Evolutionary conservation across 1,140 invertebrate species (phyloP), one percentile per base, ranked within the genome.

Genomic region (Drosophila tsacasi): DNA sequence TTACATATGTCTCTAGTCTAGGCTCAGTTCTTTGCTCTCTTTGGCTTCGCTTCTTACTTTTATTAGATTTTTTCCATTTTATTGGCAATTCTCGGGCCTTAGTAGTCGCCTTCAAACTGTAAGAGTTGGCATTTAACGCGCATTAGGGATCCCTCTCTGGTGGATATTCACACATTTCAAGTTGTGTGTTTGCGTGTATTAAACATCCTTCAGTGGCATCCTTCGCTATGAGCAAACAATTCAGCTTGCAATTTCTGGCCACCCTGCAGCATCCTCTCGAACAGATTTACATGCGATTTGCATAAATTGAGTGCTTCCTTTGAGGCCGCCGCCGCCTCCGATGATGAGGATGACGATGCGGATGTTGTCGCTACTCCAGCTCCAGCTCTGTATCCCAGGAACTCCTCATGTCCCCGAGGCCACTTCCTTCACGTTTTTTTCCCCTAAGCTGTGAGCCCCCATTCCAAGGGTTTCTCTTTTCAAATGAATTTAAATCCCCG

Each of bases 251-350:
- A 60, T 74, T 72, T 68, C 32, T 57, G 54, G 54, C 44, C n/a
- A 52, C 46, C 39, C 32, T 13, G 42, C 55, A 49, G 37, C 37
- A 39, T 39, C 35, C 68, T 81, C 87, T 87, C 87, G 73, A 74
- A 87, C 87, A 91, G 87, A 91, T 91, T 91, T 91, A 91, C 87
- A 91, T 91, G 89, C 82, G 83, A 91, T 91, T 91, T 91, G 89
- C 89, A 91, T 91, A 91, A 91, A 91, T 91, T 91, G 89, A 91
- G 81, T 69, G 84, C 79, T 91, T 87, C 83, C 89, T 91, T 91
- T 91, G 81, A 91, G 89, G 68, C 82, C 73, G 62, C 32, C 13
- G 32, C 30, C n/a, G 42, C n/a, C 17, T 62, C 78, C 65, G 49
- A 32, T 21, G 75, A 78, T 64, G 66, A 57, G 44, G 42, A 62